These are phyloP conservation scores for Lepidocyrtoides sp. DNA, from an alignment of 2,888 invertebrate genomes.

Conservation along the genomic window DNA sequence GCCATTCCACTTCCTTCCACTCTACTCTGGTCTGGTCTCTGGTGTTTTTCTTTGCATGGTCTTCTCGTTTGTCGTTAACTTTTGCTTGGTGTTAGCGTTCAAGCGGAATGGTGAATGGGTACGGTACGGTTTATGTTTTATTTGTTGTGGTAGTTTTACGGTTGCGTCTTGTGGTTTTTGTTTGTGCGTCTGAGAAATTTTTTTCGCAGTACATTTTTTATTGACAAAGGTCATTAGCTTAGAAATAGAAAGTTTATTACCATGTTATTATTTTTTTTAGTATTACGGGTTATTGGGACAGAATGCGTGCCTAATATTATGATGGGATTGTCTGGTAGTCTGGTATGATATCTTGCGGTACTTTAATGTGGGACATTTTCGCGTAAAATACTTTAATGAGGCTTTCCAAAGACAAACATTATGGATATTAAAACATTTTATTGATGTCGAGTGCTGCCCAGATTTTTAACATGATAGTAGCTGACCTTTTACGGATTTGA, in stretches of 20 bases:
- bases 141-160: neutral
- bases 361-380: no score
- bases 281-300: neutral
- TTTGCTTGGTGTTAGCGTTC: no score
- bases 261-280: neutral
- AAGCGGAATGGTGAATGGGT: no score
- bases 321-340: neutral
- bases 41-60: neutral
- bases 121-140: neutral
- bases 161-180: neutral
- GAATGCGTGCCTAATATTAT: neutral
- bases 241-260: neutral
- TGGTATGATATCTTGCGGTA: no score
- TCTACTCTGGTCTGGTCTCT: slow-evolving; percentile 2
- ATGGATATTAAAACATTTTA: no score
- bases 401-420: no score
- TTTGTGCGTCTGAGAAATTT: neutral
- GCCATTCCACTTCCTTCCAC: neutral
- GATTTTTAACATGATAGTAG: no score
- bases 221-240: slow-evolving; percentile 64
- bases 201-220: slow-evolving; percentile 1
- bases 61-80: neutral
- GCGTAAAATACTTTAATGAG: neutral
- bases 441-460: no score
- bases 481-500: no score